Base-by-base conservation (phyloP, 2,888 invertebrate genomes). In the Lasius platythorax region DNA sequence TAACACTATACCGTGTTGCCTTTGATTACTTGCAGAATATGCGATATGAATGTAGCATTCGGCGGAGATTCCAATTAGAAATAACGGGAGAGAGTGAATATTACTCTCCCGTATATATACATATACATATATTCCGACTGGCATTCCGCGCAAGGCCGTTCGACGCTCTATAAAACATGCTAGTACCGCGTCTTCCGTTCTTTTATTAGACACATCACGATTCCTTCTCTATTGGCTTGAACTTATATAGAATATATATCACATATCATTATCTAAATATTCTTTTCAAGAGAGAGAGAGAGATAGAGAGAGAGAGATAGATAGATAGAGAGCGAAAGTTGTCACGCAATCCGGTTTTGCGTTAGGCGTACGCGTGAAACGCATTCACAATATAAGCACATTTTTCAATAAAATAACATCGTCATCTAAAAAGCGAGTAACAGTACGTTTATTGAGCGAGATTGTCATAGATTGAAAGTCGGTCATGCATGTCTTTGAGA, bases 61-160 rank as follows among this genome's bases (percentile, higher is more conserved):
- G 72, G 79, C 33, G 61, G 37, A 53, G n/a, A 76, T 87, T 85
- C 85, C 87, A 88, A 87, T 82, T 76, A 75, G 56, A 74, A 79
- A 81, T 86, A 79, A 87, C 85, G 68, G 84, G 83, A 75, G 63
- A 58, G 63, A 58, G 37, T 30, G 64, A 76, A 76, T 64, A 66
- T 43, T 53, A 28, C 50, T 50, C 37, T 37, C 5, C 4, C 37
- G 4, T 37, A 37, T 37, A 4, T 37, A 37, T 37, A 37, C 5
- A 37, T 37, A 37, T 18, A 18, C 33, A 46, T 73, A 18, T 58
- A 63, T 56, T 64, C 63, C 64, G 75, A 40, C 83, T 78, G 1
- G 5, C 82, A 67, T 87, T 67, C 84, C 79, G 56, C 43, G 81
- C 88, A 88, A 88, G 88, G 89, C 63, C 89, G 89, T 87, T 88